Evolutionary conservation across 2,888 invertebrate species (phyloP), one percentile per base, ranked within the genome.

Genomic region (Erebia palarica): DNA sequence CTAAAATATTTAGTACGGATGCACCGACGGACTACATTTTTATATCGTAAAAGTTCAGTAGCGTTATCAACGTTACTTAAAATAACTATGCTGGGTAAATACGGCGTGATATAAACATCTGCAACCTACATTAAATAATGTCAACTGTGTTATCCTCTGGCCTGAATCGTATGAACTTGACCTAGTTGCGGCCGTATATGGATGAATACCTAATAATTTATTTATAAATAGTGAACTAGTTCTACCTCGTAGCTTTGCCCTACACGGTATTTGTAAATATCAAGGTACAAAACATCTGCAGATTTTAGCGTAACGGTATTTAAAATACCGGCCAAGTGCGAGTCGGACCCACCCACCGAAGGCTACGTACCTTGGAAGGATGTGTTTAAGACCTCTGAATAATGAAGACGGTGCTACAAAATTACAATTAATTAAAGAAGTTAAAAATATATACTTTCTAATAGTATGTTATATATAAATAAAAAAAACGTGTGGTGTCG

Each of bases 71-170:
- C 69, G 72, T 70, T 69, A 47, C 71, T 70, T 73, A 67, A 60
- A 71, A 72, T 72, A 70, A 68, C 36, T 71, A 71, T 58, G 47
- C 55, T 75, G 65, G 21, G 65, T 75, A 70, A 72, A 76, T 69
- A 73, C 65, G 69, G 72, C 36, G 63, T 66, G 69, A 71, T 57
- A 69, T 74, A 77, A 76, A 77, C 76, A 76, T 77, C 75, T 75
- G 78, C 77, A 78, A 79, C 80, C 78, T 79, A 78, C 81, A 84
- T 88, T 88, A 82, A 81, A 80, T 82, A 82, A 81, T 85, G 85
- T 85, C 87, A 86, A 88, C 83, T 88, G 86, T 88, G 85, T 90
- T 91, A 89, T 92, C 91, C 91, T 91, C 91, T 87, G 91, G 82
- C 88, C 91, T 88, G 86, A 86, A 86, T 89, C 86, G 81, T 80